A percentile compares a stretch with the other conserved stretches of the same genome.
These are phyloP conservation scores for Hystrix brachyura DNA, from an alignment of 2,113 vertebrate species.

Conservation along the genomic window DNA sequence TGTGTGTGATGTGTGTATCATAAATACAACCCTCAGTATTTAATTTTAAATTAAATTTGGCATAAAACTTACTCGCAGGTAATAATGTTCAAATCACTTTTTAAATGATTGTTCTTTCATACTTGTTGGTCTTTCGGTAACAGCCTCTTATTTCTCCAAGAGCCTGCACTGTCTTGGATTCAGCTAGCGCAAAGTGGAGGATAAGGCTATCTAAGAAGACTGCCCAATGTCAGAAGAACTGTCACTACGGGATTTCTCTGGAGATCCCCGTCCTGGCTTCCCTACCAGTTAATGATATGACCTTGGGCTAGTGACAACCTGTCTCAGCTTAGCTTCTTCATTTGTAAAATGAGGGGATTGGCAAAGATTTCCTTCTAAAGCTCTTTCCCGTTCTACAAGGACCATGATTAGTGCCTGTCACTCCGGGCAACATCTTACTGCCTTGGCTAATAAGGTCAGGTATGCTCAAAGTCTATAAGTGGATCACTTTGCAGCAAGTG, in stretches of 20 bases:
- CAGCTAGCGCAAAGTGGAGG: rapidly evolving
- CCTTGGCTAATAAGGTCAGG: slow-evolving; percentile 37
- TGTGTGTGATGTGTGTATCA: background rate
- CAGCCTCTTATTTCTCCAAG: background rate
- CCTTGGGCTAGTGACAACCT: slow-evolving; percentile 49
- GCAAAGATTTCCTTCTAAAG: slow-evolving; percentile 9
- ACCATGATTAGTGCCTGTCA: slow-evolving; percentile 51
- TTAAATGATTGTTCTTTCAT: background rate
- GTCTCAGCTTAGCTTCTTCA: background rate
- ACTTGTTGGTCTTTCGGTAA: background rate
- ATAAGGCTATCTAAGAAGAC: background rate
- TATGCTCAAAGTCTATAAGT: slow-evolving; percentile 38
- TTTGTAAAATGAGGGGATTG: slow-evolving; percentile 48
- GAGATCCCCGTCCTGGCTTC: slow-evolving; percentile 7
- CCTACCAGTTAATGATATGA: slow-evolving; percentile 47
- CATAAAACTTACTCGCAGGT: background rate
- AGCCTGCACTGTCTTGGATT: background rate
- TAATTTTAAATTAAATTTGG: background rate
- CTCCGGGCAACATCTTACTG: slow-evolving; percentile 55
- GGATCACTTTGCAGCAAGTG: slow-evolving; percentile 40
- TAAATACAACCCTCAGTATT: background rate
- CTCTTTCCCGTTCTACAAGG: background rate
- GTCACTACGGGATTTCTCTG: slow-evolving; percentile 16
- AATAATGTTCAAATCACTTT: background rate
- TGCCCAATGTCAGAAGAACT: background rate